Evolutionary conservation across 2,888 invertebrate genomes (phyloP).

Genomic region (Rhogogaster chlorosoma): DNA sequence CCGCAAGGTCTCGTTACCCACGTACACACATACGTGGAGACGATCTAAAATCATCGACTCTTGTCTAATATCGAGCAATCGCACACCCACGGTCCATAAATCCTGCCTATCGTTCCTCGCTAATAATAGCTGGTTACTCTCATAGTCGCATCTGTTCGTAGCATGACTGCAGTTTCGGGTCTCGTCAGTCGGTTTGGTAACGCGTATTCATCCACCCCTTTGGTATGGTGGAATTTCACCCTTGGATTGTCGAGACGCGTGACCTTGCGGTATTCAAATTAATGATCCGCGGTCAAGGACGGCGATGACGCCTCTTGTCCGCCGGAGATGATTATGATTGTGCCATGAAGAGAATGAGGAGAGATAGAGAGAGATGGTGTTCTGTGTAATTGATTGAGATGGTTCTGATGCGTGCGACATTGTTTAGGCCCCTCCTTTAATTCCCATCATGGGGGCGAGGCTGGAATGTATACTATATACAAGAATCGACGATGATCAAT

Average conservation of each 20-base stretch:
- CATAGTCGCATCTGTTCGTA: neutral
- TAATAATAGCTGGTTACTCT: slow-evolving; percentile 29
- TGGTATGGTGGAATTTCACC: slow-evolving; percentile 8
- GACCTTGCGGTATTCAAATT: neutral
- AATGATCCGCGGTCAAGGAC: slow-evolving; percentile 8
- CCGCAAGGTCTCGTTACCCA: neutral
- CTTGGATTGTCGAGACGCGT: neutral
- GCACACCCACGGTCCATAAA: neutral
- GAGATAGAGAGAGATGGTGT: neutral
- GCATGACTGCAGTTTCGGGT: neutral
- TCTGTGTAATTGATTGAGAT: slow-evolving; percentile 2
- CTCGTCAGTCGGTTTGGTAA: neutral
- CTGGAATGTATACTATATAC: neutral
- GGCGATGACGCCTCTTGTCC: neutral
- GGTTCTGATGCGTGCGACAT: slow-evolving; percentile 5
- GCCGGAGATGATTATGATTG: neutral
- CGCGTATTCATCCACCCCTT: slow-evolving; percentile 1
- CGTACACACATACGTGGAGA: neutral
- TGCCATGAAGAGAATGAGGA: neutral
- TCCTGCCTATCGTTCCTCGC: neutral
- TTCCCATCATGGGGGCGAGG: neutral
- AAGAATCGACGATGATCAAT: slow-evolving; percentile 14
- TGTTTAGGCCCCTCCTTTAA: slow-evolving; percentile 18
- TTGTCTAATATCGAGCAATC: neutral
- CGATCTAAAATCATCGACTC: neutral